Evolutionary conservation across 2,888 invertebrate species (phyloP), one percentile per base, ranked within the genome.

Genomic region (Schizaphis graminum): DNA sequence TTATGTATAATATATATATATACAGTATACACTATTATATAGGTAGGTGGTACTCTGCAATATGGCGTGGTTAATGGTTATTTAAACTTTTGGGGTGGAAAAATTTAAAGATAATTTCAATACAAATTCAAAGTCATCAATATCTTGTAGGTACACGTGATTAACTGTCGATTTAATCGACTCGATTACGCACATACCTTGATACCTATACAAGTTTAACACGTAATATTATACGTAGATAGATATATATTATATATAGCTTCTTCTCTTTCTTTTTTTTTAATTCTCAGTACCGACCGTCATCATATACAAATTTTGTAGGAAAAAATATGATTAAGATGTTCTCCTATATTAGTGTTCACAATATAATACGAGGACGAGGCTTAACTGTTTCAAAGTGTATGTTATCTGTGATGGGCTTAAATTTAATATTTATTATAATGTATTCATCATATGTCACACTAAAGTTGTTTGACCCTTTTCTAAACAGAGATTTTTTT

Each of bases 401-500:
- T 89, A 67, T 35, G 67, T 35, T n/a, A 61, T 90, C 61, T 89
- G n/a, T 11, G 44, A 44, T 44, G 44, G 28, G 61, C 47, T 61
- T 47, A 61, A 90, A 61, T 47, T 47, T 47, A 90, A 61, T 87
- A 21, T 7, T 77, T 77, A 77, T 77, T 16, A 77, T 35, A 49
- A 87, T 61, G n/a, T 77, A 90, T 90, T 61, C 89, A n/a, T 61
- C 89, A 47, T 47, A 47, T 61, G 89, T 90, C 61, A n/a, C 61
- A 67, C 24, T 4, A 90, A 47, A 47, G n/a, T 61, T 24, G 44
- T 61, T 61, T 61, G 89, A 90, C 61, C 89, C 57, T 61, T 61
- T 44, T 28, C 41, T 3, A 47, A 44, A 57, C 1, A 8, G 44
- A 61, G 28, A 53, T 89, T 89, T 89, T 89, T 89, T 89, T 57